A percentile compares a stretch with the other conserved stretches of the same genome.
phyloP scores from a whole-genome alignment of 2,797 vertebrate genomes.

The Delichon dasypus region DNA sequence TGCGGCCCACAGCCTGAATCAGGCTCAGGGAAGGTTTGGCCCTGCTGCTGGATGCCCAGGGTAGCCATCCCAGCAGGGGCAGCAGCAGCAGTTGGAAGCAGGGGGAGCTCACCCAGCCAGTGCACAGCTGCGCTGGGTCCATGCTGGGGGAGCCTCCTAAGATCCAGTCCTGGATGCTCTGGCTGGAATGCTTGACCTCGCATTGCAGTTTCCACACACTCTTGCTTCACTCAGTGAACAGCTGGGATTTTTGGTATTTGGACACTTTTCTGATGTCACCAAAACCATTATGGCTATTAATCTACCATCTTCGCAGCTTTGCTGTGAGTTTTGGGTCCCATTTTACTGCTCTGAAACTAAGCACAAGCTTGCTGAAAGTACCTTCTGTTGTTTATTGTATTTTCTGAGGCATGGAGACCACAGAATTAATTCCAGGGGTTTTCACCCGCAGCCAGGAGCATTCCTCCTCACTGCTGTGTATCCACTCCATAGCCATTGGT shows the following conservation, averaged over 20 bases:
- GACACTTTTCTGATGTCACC: neutral
- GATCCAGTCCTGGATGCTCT: neutral
- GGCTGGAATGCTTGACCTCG: neutral
- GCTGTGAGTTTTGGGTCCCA: neutral
- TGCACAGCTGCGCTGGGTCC: rapidly evolving
- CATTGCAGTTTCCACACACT: neutral
- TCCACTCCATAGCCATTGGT: neutral
- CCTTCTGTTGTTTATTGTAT: neutral
- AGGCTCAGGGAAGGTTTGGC: neutral
- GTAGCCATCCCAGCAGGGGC: rapidly evolving
- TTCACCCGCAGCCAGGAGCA: neutral
- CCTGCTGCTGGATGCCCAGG: neutral
- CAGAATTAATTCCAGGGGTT: neutral
- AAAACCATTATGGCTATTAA: neutral
- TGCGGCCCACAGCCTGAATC: neutral
- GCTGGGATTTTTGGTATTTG: neutral
- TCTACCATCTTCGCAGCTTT: neutral
- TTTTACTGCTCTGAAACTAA: neutral
- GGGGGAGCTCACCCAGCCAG: rapidly evolving
- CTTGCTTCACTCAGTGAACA: neutral
- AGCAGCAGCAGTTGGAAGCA: neutral
- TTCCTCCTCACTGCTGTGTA: neutral
- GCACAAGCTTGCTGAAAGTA: neutral
- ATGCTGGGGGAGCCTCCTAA: neutral
- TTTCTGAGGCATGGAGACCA: neutral